These are phyloP conservation scores for Drosophila auraria DNA, from an alignment of 1,140 invertebrate species.

Conservation along the genomic window DNA sequence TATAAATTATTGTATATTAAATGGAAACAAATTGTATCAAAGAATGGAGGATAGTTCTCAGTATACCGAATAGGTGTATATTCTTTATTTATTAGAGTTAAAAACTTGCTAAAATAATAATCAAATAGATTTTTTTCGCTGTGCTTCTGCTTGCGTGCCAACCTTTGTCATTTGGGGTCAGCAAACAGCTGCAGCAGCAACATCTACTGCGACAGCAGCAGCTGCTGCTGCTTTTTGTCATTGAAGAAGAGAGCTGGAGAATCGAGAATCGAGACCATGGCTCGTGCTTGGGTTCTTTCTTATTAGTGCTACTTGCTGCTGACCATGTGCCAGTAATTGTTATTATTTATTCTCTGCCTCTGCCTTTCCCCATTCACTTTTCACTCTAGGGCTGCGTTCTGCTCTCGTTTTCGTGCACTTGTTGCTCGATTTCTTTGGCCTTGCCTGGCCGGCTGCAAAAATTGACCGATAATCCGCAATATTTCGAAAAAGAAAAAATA, in stretches of 20 bases:
- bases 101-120: neutral
- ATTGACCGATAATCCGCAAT: constrained; percentile 44
- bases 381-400: constrained; percentile 19
- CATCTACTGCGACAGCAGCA: constrained; percentile 30
- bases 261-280: constrained; percentile 55
- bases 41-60: neutral
- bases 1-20: too few species aligned
- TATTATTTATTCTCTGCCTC: constrained; percentile 31
- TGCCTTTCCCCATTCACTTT: constrained; percentile 32
- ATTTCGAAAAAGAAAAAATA: constrained; percentile 9
- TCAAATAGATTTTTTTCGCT: neutral
- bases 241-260: constrained; percentile 56
- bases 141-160: constrained; percentile 19
- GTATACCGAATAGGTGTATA: neutral
- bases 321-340: constrained; percentile 64
- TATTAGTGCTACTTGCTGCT: constrained; percentile 33
- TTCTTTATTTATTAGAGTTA: too few species aligned
- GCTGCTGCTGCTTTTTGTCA: constrained; percentile 34
- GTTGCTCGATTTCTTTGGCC: constrained; percentile 66
- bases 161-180: constrained; percentile 59
- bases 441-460: constrained; percentile 37
- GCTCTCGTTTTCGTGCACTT: constrained; percentile 52
- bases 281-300: constrained; percentile 49
- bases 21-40: too few species aligned
- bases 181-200: constrained; percentile 48